These are phyloP conservation scores for Umimayanthus kanabou DNA, from an alignment of 92 coral and sea anemone genomes.

Conservation along the genomic window DNA sequence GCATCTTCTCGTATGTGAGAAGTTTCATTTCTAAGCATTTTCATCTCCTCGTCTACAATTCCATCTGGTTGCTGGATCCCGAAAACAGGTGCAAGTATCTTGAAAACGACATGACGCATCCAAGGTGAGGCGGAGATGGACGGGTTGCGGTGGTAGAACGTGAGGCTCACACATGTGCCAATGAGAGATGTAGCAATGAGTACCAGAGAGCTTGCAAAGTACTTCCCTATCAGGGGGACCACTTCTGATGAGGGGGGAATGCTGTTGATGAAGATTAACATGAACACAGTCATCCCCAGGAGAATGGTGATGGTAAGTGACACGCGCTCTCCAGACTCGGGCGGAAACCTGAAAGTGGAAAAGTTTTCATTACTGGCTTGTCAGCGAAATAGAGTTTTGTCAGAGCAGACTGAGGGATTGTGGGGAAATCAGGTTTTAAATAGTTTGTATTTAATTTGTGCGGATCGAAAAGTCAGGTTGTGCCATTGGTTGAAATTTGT, in stretches of 20 bases:
- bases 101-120: conserved; percentile 67
- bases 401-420: too few species aligned
- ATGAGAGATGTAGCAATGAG: conserved; percentile 70
- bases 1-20: neutral
- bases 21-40: neutral
- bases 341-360: conserved; percentile 57
- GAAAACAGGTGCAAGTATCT: conserved; percentile 63
- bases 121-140: conserved; percentile 61
- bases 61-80: conserved; percentile 58
- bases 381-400: neutral
- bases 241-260: conserved; percentile 81
- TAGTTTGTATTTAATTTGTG: too few species aligned
- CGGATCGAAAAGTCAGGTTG: too few species aligned
- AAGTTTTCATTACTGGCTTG: neutral
- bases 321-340: conserved; percentile 78
- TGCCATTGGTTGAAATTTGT: too few species aligned
- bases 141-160: conserved; percentile 71
- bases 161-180: conserved; percentile 66
- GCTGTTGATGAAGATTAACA: conserved; percentile 73
- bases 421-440: too few species aligned
- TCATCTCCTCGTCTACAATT: neutral
- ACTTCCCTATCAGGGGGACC: conserved; percentile 77
- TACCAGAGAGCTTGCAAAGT: conserved; percentile 70
- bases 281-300: conserved; percentile 79
- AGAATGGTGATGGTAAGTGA: conserved; percentile 77